A percentile compares a stretch with the other conserved stretches of the same genome.
Evolutionary conservation across 1,140 invertebrate genomes (phyloP).

Genomic region (Apis cerana): DNA sequence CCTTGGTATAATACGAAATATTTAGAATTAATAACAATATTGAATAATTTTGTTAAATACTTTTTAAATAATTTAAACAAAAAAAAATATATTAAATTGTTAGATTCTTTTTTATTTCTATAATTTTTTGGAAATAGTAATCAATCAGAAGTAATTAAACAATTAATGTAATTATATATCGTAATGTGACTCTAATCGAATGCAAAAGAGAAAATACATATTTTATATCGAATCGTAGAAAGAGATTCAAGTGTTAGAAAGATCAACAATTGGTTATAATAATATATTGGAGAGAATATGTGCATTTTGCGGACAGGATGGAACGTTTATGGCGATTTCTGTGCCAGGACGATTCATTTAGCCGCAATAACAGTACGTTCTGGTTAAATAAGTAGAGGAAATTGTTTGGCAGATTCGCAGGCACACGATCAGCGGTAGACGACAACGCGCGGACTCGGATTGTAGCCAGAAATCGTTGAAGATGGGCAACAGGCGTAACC

Average conservation of each 20-base stretch:
- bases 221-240: not conserved
- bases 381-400: slow-evolving; percentile 21
- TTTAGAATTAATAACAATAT: too few relatives aligned
- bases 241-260: not conserved
- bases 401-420: slow-evolving; percentile 79
- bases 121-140: too few relatives aligned
- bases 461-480: slow-evolving; percentile 77
- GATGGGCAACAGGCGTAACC: slow-evolving; percentile 69
- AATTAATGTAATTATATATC: not conserved
- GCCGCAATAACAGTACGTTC: slow-evolving; percentile 25
- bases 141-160: not conserved
- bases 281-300: not conserved
- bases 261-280: slow-evolving; percentile 11
- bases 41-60: too few relatives aligned
- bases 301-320: not conserved
- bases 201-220: not conserved
- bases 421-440: slow-evolving; percentile 83
- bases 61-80: too few relatives aligned
- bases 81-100: too few relatives aligned
- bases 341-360: slow-evolving; percentile 33
- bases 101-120: too few relatives aligned
- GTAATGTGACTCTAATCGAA: too few relatives aligned
- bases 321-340: not conserved
- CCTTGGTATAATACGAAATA: too few relatives aligned
- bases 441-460: slow-evolving; percentile 78